A percentile compares a stretch with the other conserved stretches of the same genome.
Conservation (phyloP, 2,797 vertebrate species). For the Crocodylus rhombifer region DNA sequence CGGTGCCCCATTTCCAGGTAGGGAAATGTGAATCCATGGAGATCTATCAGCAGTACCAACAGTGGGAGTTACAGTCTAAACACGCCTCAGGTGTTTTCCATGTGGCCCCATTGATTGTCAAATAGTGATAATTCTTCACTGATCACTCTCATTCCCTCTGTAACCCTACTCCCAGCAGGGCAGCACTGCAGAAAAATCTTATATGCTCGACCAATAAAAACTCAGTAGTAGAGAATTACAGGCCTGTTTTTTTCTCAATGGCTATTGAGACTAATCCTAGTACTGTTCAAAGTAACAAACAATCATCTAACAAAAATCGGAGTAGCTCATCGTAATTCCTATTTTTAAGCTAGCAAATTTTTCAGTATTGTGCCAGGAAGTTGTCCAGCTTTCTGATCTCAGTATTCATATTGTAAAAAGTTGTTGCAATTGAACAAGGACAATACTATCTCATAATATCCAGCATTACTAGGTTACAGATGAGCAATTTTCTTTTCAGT, state of each 20-base stretch:
- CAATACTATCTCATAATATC: neutral
- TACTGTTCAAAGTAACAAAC: neutral
- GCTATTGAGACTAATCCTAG: neutral
- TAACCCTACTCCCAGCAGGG: neutral
- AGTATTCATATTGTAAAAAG: accelerated
- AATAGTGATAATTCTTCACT: accelerated
- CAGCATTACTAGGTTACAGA: neutral
- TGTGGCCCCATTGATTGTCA: neutral
- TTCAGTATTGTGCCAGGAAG: neutral
- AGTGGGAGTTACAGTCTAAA: neutral
- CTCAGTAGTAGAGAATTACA: neutral
- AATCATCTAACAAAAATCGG: neutral
- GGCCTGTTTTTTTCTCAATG: neutral
- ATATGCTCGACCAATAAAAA: neutral
- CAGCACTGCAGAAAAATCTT: neutral
- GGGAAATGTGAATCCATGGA: neutral
- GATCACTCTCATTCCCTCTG: neutral
- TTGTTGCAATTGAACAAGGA: neutral
- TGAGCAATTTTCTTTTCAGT: neutral
- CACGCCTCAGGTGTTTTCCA: neutral
- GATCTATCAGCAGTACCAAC: neutral
- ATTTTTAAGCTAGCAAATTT: neutral
- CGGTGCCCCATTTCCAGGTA: neutral
- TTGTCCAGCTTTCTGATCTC: neutral
- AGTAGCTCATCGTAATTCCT: neutral